phyloP scores from a whole-genome alignment of 2,797 vertebrate species.

The Tapirus indicus region DNA sequence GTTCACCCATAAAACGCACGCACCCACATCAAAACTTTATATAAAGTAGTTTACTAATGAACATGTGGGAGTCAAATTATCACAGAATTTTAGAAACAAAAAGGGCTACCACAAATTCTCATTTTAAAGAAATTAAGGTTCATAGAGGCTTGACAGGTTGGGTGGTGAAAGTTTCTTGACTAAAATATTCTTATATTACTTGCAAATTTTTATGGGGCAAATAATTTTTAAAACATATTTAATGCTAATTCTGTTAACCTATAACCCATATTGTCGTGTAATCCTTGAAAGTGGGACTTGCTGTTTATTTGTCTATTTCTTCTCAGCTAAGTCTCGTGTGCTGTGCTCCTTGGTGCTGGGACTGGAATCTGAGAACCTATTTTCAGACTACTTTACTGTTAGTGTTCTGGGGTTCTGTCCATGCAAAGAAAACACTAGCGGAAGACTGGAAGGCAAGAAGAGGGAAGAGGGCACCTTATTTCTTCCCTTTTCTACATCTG shows the following conservation, averaged over 20 bases:
- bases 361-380: too few relatives aligned
- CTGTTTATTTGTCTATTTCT: not conserved
- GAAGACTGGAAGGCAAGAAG: not conserved
- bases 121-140: not conserved
- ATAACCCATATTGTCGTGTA: not conserved
- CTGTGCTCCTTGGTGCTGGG: not conserved
- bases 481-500: not conserved
- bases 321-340: not conserved
- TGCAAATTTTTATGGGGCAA: not conserved
- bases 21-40: not conserved
- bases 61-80: not conserved
- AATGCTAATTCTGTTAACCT: not conserved
- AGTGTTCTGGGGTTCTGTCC: not conserved
- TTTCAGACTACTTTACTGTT: not conserved
- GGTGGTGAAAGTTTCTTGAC: not conserved
- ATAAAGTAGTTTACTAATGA: not conserved
- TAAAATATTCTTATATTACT: not conserved
- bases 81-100: not conserved
- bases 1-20: not conserved
- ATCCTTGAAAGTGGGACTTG: too few relatives aligned
- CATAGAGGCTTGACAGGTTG: not conserved
- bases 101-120: not conserved
- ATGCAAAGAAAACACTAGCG: not conserved
- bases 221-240: not conserved
- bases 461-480: not conserved